phyloP scores from a whole-genome alignment of 2,797 vertebrate genomes.

The Setipinna tenuifilis region DNA sequence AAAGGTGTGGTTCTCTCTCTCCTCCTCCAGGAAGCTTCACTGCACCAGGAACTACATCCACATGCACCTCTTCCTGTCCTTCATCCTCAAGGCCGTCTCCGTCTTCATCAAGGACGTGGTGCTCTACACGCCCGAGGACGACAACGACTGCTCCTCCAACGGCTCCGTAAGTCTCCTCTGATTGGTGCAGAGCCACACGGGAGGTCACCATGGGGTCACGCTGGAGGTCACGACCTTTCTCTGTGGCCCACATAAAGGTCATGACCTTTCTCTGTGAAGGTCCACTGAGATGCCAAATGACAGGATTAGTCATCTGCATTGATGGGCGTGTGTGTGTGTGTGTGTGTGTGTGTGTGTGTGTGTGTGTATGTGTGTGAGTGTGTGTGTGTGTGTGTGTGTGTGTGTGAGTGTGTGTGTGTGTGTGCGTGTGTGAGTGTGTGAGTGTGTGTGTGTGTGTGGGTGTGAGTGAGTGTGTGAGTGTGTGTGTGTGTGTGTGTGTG shows the following conservation, averaged over 20 bases:
- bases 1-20: neutral
- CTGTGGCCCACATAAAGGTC: neutral
- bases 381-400: no score
- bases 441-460: no score
- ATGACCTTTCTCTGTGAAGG: neutral
- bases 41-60: conserved; percentile 97
- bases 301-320: neutral
- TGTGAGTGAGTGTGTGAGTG: no score
- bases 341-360: no score
- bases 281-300: neutral
- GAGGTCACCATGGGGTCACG: neutral
- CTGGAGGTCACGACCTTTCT: neutral
- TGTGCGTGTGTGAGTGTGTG: no score
- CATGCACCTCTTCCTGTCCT: conserved; percentile 93
- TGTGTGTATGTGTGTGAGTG: no score
- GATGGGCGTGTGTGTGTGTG: no score
- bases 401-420: no score
- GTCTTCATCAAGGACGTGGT: conserved; percentile 93
- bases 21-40: conserved; percentile 86
- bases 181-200: neutral
- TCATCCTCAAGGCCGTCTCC: conserved; percentile 90
- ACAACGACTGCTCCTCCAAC: conserved; percentile 79
- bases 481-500: no score
- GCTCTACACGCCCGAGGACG: conserved; percentile 82
- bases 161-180: conserved; percentile 80